Evolutionary conservation across 2,797 vertebrate species (phyloP), one percentile per base, ranked within the genome.

Genomic region (Lophius americanus): DNA sequence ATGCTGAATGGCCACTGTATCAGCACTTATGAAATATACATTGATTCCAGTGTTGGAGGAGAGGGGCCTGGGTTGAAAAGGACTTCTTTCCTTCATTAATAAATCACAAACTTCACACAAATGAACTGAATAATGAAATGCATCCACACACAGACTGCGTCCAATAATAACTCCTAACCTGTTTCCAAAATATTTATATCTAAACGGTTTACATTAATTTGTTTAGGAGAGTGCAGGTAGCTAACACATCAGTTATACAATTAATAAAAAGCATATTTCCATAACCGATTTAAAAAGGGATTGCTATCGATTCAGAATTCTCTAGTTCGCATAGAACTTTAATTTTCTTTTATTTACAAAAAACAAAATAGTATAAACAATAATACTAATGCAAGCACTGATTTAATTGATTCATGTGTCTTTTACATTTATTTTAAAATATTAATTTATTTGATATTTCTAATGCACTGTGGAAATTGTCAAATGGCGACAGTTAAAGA

Each of bases 61-160:
- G 58, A 12, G 58, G 62, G 62, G 54, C 55, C 54, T 67, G 62
- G 70, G 70, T 35, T 64, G 58, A 73, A 81, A 74, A 59, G 53
- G 51, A 53, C 49, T 65, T 61, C n/a, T 70, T 72, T 61, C 13
- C 63, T 64, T 81, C 67, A 84, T 86, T 73, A 85, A 83, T 87
- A 78, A 85, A 78, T 78, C 61, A 88, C 23, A 5, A 56, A 68
- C 33, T 69, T 38, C 46, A 37, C 59, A 55, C 8, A 69, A 13
- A 68, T 49, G 49, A n/a, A 23, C 44, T n/a, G 32, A 41, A 67
- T 14, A 9, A 37, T 61, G 7, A 63, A 68, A 50, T 11, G 41
- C 38, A 56, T 47, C 35, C 12, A 70, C 32, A 60, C 13, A 60
- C 54, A 44, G 4, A 23, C 23, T 23, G 23, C 23, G 23, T 23